phyloP scores from a whole-genome alignment of 2,888 invertebrate species.

The Lochmaea crataegi region DNA sequence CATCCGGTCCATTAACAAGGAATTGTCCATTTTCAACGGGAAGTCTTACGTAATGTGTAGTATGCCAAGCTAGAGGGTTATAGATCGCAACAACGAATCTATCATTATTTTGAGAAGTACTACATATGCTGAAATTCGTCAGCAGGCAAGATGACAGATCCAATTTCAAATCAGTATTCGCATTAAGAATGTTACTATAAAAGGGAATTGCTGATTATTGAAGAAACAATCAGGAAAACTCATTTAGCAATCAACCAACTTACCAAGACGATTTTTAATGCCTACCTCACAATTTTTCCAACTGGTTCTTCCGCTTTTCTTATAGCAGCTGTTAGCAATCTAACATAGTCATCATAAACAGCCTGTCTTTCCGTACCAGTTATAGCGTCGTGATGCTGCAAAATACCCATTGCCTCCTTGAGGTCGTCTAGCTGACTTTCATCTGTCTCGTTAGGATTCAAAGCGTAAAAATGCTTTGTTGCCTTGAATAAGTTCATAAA shows the following conservation, averaged over 20 bases:
- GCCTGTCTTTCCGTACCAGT: conserved; percentile 86
- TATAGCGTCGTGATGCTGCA: conserved; percentile 92
- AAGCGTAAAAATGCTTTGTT: conserved; percentile 77
- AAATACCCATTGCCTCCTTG: conserved; percentile 76
- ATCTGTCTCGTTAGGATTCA: conserved; percentile 67
- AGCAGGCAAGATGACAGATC: conserved; percentile 69
- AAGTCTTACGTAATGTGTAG: conserved; percentile 71
- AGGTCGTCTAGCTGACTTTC: conserved; percentile 66
- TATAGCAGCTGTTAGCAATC: conserved; percentile 77
- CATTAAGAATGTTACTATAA: conserved; percentile 17
- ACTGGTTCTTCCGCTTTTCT: conserved; percentile 65
- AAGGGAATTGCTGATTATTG: neutral
- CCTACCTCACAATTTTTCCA: conserved; percentile 51
- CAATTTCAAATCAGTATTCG: conserved; percentile 36
- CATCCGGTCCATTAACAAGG: conserved; percentile 71
- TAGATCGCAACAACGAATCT: conserved; percentile 76
- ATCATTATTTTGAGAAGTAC: conserved; percentile 69
- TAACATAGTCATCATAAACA: conserved; percentile 88
- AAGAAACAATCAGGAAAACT: neutral
- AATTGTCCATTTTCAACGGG: conserved; percentile 72
- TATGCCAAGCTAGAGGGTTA: conserved; percentile 79
- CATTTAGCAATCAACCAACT: conserved; percentile 9
- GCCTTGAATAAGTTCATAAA: conserved; percentile 34
- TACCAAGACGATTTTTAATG: too few species aligned
- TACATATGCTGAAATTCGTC: conserved; percentile 82